These are phyloP conservation scores for Neosilurus hyrtlii DNA, from an alignment of 2,797 vertebrate species.

Conservation along the genomic window DNA sequence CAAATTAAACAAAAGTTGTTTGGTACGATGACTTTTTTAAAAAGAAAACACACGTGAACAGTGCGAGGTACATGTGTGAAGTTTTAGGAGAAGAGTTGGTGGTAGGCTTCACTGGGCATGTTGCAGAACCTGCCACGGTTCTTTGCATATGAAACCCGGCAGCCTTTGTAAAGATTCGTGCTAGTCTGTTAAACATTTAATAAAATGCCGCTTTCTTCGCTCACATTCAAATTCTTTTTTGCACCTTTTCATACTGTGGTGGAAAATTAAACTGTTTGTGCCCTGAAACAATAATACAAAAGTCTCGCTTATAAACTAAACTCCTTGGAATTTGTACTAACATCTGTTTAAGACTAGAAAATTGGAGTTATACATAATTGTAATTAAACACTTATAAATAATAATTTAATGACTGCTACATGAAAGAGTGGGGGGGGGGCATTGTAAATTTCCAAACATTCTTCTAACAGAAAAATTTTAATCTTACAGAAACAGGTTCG, in stretches of 20 bases:
- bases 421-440: no score
- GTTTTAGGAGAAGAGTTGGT: not conserved
- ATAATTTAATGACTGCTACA: no score
- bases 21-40: rapidly evolving
- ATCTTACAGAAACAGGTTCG: no score
- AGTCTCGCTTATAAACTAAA: not conserved
- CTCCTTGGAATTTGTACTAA: not conserved
- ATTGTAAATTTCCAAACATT: no score
- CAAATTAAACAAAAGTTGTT: not conserved
- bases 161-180: not conserved
- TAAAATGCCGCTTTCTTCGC: not conserved
- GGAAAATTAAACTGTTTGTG: not conserved
- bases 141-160: not conserved
- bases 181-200: not conserved
- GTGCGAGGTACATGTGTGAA: not conserved
- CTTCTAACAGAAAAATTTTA: no score
- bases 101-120: not conserved
- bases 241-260: not conserved
- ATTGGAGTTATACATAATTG: no score
- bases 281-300: not conserved
- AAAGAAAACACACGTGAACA: no score
- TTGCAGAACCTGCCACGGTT: not conserved
- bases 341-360: not conserved
- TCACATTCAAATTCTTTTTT: not conserved
- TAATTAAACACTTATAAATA: no score